phyloP scores from a whole-genome alignment of 2,888 invertebrate genomes.

The Eristalis tenax region DNA sequence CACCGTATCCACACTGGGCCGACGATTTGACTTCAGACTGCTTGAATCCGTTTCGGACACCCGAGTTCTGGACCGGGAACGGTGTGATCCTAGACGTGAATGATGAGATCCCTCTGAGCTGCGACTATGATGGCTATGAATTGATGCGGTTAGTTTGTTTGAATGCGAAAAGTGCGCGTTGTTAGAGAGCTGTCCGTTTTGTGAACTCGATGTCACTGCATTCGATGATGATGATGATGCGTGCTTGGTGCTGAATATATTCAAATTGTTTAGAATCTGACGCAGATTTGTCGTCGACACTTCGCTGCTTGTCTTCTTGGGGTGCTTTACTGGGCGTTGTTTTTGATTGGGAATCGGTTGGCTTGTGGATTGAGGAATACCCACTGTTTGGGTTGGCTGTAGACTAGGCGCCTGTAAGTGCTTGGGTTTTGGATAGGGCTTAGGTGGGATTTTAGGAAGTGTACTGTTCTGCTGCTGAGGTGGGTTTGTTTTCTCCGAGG shows the following conservation, averaged over 20 bases:
- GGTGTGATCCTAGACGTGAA: conserved; percentile 79
- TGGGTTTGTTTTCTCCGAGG: conserved; percentile 55
- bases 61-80: conserved; percentile 81
- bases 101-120: conserved; percentile 80
- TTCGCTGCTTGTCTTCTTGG: conserved; percentile 78
- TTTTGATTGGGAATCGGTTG: conserved; percentile 76
- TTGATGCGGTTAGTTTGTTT: conserved; percentile 78
- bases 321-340: conserved; percentile 73
- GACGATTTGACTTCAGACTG: conserved; percentile 88
- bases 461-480: conserved; percentile 75
- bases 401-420: conserved; percentile 69
- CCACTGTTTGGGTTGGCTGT: conserved; percentile 59
- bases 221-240: conserved; percentile 63
- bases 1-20: conserved; percentile 93
- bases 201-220: conserved; percentile 74
- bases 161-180: conserved; percentile 77
- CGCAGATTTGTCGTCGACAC: conserved; percentile 85
- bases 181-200: conserved; percentile 73
- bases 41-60: conserved; percentile 82
- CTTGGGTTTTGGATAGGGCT: conserved; percentile 74
- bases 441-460: conserved; percentile 78
- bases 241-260: conserved; percentile 85
- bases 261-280: conserved; percentile 90
- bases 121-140: conserved; percentile 80
- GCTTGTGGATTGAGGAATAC: conserved; percentile 47